These are phyloP conservation scores for Teleogryllus occipitalis DNA, from an alignment of 1,140 invertebrate species.

Conservation along the genomic window DNA sequence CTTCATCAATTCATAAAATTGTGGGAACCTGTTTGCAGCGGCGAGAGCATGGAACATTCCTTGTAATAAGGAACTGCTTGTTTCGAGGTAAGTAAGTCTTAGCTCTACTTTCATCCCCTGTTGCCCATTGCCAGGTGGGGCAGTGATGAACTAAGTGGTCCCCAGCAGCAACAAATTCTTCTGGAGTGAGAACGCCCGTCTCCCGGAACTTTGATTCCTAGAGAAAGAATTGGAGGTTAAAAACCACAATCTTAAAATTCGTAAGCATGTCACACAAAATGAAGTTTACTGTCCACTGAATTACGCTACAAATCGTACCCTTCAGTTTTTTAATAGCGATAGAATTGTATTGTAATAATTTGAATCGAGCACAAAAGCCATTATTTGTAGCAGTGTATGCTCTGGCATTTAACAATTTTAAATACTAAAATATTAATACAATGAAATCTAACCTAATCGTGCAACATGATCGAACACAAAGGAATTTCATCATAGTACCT, in stretches of 20 bases:
- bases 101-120: conserved; percentile 75
- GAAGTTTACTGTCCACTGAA: no score
- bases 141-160: conserved; percentile 99
- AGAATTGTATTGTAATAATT: background rate
- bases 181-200: conserved; percentile 94
- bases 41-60: conserved; percentile 90
- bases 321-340: no score
- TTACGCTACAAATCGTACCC: no score
- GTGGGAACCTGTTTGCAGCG: conserved; percentile 74
- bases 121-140: conserved; percentile 98
- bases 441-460: background rate
- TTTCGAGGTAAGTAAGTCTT: conserved; percentile 86
- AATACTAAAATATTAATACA: no score
- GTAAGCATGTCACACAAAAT: no score
- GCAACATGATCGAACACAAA: background rate
- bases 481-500: conserved; percentile 48
- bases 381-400: background rate
- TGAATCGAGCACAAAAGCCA: background rate
- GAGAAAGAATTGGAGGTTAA: conserved; percentile 28
- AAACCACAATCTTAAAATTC: background rate
- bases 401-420: no score
- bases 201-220: conserved; percentile 98
- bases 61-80: conserved; percentile 96
- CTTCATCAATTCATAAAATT: no score
- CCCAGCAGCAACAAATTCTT: conserved; percentile 93